Base-by-base conservation (phyloP, 2,888 invertebrate genomes). In the Taphrorychus bicolor region DNA sequence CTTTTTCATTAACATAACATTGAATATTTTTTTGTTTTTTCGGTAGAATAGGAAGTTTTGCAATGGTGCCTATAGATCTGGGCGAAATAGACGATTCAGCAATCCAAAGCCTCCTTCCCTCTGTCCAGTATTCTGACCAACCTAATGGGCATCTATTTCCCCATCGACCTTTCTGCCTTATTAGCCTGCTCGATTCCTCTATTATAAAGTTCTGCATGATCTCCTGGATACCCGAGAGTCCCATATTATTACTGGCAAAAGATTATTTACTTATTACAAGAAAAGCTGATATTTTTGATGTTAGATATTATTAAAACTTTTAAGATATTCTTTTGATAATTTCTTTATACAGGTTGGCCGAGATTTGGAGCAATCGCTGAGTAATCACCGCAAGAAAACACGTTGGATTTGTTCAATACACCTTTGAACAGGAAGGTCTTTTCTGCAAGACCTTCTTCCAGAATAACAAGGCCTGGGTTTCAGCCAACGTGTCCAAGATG, bases 381-480 rank as follows among this genome's bases (percentile, higher is more conserved):
- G 53, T 23, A 58, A 59, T 5, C 60, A 51, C 49, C 17, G 85
- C 84, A 83, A 73, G 86, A 86, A 9, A 83, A 84, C 2, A 84
- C 86, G 81, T 75, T 81, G 64, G 87, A 88, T 75, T 79, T 88
- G 32, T 76, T 88, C 60, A 82, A 82, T 17, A 85, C 85, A 72
- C 83, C 83, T 40, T 85, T 85, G 0, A 87, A 88, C 75, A 84
- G 87, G 71, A 87, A 86, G 80, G 91, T 90, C 0, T 81, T 90
- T 88, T 88, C 75, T 86, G 87, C 1, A 87, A 89, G 70, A 83
- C 83, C 0, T 80, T 85, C 7, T 80, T 85, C 21, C 73, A 83
- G 11, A 82, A 83, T 49, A 75, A 81, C 0, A 78, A 79, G n/a
- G n/a, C n/a, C n/a, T n/a, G n/a, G n/a, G n/a, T n/a, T n/a, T n/a